These are phyloP conservation scores for Brachymystax lenok DNA, from an alignment of 2,797 vertebrate genomes.

Conservation along the genomic window DNA sequence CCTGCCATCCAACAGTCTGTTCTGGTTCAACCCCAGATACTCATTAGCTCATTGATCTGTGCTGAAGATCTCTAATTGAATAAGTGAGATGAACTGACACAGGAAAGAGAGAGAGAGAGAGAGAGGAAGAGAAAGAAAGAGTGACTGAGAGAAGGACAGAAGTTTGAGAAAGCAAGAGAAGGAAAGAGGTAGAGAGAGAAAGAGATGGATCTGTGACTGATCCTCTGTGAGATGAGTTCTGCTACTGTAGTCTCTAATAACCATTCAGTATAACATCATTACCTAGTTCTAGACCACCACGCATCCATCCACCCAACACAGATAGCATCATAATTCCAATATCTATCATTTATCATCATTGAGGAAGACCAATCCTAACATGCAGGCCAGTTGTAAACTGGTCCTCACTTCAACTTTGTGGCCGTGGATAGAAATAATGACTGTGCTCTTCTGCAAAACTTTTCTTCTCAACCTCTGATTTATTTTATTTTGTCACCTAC, in stretches of 20 bases:
- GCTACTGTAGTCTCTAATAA: neutral
- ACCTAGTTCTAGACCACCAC: neutral
- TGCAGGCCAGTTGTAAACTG: neutral
- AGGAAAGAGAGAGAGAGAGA: neutral
- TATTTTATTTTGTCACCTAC: neutral
- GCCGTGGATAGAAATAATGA: neutral
- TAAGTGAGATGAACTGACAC: neutral
- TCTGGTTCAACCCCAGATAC: neutral
- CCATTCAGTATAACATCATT: neutral
- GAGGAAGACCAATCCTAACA: conserved; percentile 7
- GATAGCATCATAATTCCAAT: conserved; percentile 1
- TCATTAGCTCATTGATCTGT: neutral
- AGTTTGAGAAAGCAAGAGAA: no score
- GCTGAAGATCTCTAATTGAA: neutral
- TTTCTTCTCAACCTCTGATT: neutral
- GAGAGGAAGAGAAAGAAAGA: neutral
- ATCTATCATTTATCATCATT: neutral
- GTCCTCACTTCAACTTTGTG: conserved; percentile 2
- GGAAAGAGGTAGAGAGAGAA: no score
- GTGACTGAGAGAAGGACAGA: neutral
- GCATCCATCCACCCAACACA: neutral
- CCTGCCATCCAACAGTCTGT: neutral
- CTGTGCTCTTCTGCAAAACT: neutral
- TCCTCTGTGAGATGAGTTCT: neutral
- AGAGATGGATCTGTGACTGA: neutral